Percentiles rank a stretch among this genome's conserved stretches.
Evolutionary conservation across 2,797 vertebrate genomes (phyloP).

Genomic region (Myioborus miniatus): DNA sequence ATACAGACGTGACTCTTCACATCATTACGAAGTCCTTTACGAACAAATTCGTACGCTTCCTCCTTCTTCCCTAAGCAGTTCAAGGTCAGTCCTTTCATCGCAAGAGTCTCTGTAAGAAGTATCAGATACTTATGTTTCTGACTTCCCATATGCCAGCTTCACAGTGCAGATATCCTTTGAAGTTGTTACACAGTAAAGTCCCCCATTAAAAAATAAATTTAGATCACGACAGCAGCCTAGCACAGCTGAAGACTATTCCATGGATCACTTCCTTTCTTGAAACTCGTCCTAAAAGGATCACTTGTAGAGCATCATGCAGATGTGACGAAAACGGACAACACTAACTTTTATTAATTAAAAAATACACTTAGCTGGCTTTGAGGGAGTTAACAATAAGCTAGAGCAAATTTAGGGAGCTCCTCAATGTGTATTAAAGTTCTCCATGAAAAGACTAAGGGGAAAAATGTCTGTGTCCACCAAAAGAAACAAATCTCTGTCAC

Average conservation of each 20-base stretch:
- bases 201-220: background rate
- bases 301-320: background rate
- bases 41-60: constrained; percentile 80
- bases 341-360: background rate
- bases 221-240: background rate
- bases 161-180: constrained; percentile 2
- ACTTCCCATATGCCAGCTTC: background rate
- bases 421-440: background rate
- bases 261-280: background rate
- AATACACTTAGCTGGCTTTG: background rate
- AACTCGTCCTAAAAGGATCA: background rate
- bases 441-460: background rate
- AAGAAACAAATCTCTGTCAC: background rate
- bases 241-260: background rate
- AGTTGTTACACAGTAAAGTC: background rate
- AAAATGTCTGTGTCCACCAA: background rate
- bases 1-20: constrained; percentile 86
- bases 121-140: constrained; percentile 1
- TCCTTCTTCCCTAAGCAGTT: constrained; percentile 84
- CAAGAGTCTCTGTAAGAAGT: constrained; percentile 78
- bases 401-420: background rate
- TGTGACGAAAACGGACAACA: background rate
- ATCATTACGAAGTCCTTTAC: constrained; percentile 81
- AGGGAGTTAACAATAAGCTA: background rate
- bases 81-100: constrained; percentile 82